These are phyloP conservation scores for Rhinichthys osculus DNA, from an alignment of 2,797 vertebrate species.

Conservation along the genomic window DNA sequence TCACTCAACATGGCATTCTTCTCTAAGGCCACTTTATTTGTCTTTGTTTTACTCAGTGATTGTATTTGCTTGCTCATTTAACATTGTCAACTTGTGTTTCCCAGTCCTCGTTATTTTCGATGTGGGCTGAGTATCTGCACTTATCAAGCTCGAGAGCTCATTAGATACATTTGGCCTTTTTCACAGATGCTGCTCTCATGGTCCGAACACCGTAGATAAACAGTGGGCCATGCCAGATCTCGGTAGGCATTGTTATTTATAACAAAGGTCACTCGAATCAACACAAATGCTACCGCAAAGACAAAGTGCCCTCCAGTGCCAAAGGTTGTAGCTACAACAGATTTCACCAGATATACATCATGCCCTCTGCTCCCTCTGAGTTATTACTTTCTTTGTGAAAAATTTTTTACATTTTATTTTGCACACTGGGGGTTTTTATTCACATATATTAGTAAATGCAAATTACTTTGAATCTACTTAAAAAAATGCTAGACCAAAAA, in stretches of 20 bases:
- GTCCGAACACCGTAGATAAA: conserved; percentile 73
- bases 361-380: conserved; percentile 28
- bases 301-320: conserved; percentile 52
- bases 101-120: conserved; percentile 72
- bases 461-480: too few species aligned
- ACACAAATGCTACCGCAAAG: conserved; percentile 48
- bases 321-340: conserved; percentile 51
- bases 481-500: not conserved
- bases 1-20: not conserved
- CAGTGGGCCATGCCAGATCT: conserved; percentile 69
- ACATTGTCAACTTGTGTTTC: conserved; percentile 68
- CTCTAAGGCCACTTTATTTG: conserved; percentile 56
- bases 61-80: conserved; percentile 73
- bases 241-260: conserved; percentile 73
- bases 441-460: not conserved
- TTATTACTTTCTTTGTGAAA: conserved; percentile 14
- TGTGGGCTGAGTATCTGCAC: conserved; percentile 66
- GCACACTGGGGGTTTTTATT: not conserved
- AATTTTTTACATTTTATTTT: not conserved
- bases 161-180: conserved; percentile 74
- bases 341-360: conserved; percentile 43
- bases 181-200: conserved; percentile 55
- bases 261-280: conserved; percentile 67
- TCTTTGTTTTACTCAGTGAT: conserved; percentile 71
- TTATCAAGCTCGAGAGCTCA: conserved; percentile 77